A percentile compares a stretch with the other conserved stretches of the same genome.
phyloP scores from a whole-genome alignment of 2,797 vertebrate species.

The Onychomys torridus region DNA sequence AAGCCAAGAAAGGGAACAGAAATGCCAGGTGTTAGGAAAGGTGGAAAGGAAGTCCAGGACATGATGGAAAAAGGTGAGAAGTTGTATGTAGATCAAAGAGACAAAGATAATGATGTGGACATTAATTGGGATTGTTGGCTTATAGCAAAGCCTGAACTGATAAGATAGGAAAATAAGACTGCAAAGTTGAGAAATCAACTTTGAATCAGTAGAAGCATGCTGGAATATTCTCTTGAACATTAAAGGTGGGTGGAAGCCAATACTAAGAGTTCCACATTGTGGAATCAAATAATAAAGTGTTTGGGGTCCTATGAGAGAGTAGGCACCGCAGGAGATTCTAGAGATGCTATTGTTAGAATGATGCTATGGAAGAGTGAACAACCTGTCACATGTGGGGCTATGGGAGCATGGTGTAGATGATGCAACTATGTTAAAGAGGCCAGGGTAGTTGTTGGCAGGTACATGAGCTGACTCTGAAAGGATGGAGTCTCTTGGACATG shows the following conservation, averaged over 20 bases:
- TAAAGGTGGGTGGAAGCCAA: background rate
- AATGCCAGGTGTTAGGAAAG: background rate
- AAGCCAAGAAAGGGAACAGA: background rate
- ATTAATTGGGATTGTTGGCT: background rate
- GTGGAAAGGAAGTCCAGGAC: background rate
- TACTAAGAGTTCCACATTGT: background rate
- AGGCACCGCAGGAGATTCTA: background rate
- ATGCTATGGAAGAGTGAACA: background rate
- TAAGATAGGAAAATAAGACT: conserved; percentile 11
- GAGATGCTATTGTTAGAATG: background rate
- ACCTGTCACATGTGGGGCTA: background rate
- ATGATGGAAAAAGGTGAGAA: background rate
- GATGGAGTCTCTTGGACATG: background rate
- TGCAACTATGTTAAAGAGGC: background rate
- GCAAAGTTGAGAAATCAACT: background rate
- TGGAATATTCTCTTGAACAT: background rate
- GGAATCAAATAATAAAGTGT: background rate
- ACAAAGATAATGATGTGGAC: conserved; percentile 7
- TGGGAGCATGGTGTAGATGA: background rate
- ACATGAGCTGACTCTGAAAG: background rate
- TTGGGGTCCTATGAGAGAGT: background rate
- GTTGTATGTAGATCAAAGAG: background rate
- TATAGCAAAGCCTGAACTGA: background rate
- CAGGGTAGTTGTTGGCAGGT: background rate
- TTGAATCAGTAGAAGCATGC: background rate